Conservation (phyloP, 2,113 vertebrate genomes). For the Saguinus imperator region DNA sequence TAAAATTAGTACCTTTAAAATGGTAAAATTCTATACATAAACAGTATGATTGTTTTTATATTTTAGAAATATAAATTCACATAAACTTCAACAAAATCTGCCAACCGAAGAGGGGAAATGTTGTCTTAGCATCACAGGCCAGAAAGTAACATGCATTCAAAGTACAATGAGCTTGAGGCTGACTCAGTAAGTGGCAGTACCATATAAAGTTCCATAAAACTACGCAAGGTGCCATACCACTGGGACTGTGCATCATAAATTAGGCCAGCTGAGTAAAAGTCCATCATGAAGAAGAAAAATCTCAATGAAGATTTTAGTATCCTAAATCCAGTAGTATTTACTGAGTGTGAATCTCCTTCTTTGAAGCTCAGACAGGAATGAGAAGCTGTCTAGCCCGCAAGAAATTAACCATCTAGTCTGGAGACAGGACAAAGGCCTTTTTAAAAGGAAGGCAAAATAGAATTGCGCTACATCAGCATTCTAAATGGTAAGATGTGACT, state of each 20-base stretch:
- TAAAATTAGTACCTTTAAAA: background rate
- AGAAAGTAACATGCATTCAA: background rate
- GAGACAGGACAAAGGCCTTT: rapidly evolving
- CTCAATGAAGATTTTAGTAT: background rate
- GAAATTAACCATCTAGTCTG: background rate
- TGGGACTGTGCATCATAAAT: background rate
- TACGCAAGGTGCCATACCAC: rapidly evolving
- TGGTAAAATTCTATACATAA: background rate
- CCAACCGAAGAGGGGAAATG: background rate
- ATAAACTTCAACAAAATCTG: background rate
- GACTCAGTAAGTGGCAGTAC: background rate
- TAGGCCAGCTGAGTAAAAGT: background rate
- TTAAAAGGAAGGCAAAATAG: background rate
- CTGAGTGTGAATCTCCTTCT: background rate
- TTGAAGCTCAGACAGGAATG: background rate
- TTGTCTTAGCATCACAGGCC: background rate
- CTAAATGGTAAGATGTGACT: background rate
- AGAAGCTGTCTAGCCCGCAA: background rate
- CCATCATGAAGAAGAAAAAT: background rate
- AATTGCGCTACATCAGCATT: background rate
- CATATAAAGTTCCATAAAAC: background rate
- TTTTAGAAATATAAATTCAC: background rate
- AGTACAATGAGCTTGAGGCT: rapidly evolving
- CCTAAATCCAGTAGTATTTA: background rate
- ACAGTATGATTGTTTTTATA: background rate